Conservation (phyloP, 2,797 vertebrate species). For the Falco columbarius region DNA sequence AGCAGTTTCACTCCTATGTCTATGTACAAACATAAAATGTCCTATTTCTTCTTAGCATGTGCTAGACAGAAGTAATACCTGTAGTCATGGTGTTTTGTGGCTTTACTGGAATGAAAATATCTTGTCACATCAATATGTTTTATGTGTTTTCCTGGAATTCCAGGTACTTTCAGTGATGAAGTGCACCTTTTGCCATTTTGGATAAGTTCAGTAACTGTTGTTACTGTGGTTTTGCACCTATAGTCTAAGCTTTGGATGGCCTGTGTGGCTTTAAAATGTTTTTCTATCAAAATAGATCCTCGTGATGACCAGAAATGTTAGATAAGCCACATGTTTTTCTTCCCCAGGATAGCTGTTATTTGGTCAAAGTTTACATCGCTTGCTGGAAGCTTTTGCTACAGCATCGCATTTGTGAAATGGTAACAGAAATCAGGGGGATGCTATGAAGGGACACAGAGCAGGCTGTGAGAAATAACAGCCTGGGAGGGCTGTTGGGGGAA, state of each 20-base stretch:
- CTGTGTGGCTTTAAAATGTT: not conserved
- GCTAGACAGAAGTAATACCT: not conserved
- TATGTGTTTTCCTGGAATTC: not conserved
- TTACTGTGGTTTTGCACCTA: not conserved
- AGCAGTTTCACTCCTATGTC: not conserved
- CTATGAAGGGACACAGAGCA: not conserved
- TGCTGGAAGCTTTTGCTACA: not conserved
- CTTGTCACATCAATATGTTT: not conserved
- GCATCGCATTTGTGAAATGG: not conserved
- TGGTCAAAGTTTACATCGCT: not conserved
- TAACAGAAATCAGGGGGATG: not conserved
- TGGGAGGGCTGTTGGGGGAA: not conserved
- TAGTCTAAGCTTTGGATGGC: not conserved
- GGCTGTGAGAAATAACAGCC: not conserved
- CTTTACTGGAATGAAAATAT: not conserved
- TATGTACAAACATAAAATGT: not conserved
- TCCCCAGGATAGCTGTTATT: not conserved
- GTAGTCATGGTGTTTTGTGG: not conserved
- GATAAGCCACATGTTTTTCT: not conserved
- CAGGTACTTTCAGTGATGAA: not conserved
- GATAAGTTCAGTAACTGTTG: not conserved
- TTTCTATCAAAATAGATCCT: not conserved
- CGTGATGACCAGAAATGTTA: not conserved
- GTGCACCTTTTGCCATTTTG: not conserved
- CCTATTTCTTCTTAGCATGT: not conserved